These are phyloP conservation scores for Prionchulus punctatus DNA, from an alignment of 2,888 invertebrate genomes.

Conservation along the genomic window DNA sequence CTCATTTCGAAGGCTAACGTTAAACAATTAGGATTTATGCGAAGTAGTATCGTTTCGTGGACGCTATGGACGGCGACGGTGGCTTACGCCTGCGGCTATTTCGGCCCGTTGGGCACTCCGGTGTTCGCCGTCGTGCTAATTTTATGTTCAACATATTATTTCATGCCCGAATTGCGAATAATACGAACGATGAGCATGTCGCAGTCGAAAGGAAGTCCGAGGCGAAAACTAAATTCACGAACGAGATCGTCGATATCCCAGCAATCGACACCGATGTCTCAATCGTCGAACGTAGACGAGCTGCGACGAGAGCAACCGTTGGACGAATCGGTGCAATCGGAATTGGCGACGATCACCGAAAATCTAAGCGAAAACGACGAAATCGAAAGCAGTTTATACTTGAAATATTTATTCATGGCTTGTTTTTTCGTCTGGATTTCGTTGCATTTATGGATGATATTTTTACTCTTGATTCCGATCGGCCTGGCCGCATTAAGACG, in stretches of 20 bases:
- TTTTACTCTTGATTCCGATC: conserved; percentile 3
- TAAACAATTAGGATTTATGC: not conserved
- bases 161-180: not conserved
- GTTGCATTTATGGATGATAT: conserved; percentile 6
- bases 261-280: not conserved
- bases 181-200: too few relatives aligned
- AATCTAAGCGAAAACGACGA: not conserved
- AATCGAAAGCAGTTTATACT: conserved; percentile 1
- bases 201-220: too few relatives aligned
- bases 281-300: too few relatives aligned
- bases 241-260: too few relatives aligned
- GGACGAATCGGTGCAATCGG: too few relatives aligned
- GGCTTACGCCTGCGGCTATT: conserved; percentile 5
- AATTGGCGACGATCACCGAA: not conserved
- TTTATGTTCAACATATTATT: conserved; percentile 1
- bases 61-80: conserved; percentile 1
- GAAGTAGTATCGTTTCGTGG: not conserved
- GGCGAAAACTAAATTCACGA: too few relatives aligned
- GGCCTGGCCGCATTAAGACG: conserved; percentile 1
- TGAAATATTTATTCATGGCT: conserved; percentile 5
- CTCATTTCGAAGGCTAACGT: too few relatives aligned
- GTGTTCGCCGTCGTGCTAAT: not conserved
- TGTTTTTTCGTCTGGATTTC: conserved; percentile 10
- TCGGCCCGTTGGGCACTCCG: conserved; percentile 2
- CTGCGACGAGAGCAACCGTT: too few relatives aligned